Conservation (phyloP, 2,113 vertebrate genomes). For the Copsychus sechellarum region DNA sequence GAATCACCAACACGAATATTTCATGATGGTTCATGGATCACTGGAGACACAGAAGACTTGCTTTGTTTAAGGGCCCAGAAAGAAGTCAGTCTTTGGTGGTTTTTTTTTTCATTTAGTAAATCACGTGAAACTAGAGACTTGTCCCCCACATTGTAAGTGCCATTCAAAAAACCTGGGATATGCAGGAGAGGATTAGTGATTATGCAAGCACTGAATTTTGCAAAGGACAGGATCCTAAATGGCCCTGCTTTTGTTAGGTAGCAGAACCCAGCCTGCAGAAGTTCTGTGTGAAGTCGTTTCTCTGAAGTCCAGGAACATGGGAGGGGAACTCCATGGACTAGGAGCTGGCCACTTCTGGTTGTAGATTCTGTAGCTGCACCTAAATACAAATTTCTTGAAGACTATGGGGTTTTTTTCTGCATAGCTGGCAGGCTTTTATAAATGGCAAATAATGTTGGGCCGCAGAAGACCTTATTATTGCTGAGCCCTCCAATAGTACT, state of each 20-base stretch:
- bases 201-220: not conserved
- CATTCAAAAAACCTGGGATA: not conserved
- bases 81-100: not conserved
- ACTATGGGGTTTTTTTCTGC: not conserved
- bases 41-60: not conserved
- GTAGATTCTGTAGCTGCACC: not conserved
- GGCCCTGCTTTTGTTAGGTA: not conserved
- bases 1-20: not conserved
- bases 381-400: not conserved
- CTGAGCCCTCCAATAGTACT: not conserved
- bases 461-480: not conserved
- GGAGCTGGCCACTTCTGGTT: not conserved
- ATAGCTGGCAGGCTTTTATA: not conserved
- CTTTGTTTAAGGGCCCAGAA: conserved; percentile 47
- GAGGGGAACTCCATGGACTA: not conserved
- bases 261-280: not conserved
- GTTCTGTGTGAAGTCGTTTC: not conserved
- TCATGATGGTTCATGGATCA: conserved; percentile 8
- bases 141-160: not conserved
- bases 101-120: not conserved
- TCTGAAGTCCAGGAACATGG: not conserved
- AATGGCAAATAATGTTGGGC: not conserved
- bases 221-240: not conserved
- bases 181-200: conserved; percentile 11
- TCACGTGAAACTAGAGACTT: not conserved